phyloP scores from a whole-genome alignment of 2,888 invertebrate species.

The Campaea margaritaria region DNA sequence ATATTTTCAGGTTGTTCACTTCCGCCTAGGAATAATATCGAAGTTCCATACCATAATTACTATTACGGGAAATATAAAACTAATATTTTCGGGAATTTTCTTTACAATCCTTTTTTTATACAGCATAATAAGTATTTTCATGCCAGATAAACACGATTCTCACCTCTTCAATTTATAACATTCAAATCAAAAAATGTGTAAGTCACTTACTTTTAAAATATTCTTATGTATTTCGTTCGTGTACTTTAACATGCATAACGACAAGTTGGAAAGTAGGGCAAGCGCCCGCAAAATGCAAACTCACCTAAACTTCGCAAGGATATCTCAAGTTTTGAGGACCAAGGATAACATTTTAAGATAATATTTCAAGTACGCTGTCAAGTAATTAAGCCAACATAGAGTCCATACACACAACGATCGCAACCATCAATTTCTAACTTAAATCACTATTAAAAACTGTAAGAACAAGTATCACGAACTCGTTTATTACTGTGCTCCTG shows the following conservation, averaged over 20 bases:
- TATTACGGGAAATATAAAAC: too few relatives aligned
- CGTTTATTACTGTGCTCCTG: too few relatives aligned
- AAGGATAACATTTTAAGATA: not conserved
- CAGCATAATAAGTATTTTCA: too few relatives aligned
- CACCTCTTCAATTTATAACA: not conserved
- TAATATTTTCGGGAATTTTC: too few relatives aligned
- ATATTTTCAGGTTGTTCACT: slow-evolving; percentile 9
- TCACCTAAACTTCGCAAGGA: slow-evolving; percentile 38
- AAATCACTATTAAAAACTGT: too few relatives aligned
- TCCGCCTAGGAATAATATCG: not conserved
- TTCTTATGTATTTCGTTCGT: not conserved
- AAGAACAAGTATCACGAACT: too few relatives aligned
- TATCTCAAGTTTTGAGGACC: slow-evolving; percentile 30
- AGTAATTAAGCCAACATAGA: slow-evolving; percentile 33
- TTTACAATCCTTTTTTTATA: too few relatives aligned
- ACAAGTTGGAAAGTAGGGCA: slow-evolving; percentile 37
- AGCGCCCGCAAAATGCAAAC: slow-evolving; percentile 38
- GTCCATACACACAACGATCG: not conserved
- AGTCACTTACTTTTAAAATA: not conserved
- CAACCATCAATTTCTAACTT: not conserved
- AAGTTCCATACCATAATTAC: too few relatives aligned
- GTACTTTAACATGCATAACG: slow-evolving; percentile 17
- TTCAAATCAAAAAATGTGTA: not conserved
- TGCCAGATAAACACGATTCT: too few relatives aligned
- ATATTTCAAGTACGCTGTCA: slow-evolving; percentile 23